These are phyloP conservation scores for Huso huso DNA, from an alignment of 2,797 vertebrate genomes.

Conservation along the genomic window DNA sequence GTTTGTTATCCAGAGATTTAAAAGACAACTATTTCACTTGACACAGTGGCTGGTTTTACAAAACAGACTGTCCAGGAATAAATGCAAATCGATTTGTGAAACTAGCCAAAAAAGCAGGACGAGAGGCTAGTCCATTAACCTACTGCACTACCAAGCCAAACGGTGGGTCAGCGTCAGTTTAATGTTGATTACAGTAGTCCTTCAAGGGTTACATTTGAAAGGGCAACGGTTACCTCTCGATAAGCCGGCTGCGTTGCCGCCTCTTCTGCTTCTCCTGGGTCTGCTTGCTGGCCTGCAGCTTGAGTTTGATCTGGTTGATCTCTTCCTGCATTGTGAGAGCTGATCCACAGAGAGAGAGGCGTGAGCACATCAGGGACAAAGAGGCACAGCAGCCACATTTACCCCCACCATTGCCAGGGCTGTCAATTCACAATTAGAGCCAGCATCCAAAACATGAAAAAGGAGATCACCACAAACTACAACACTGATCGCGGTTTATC, in stretches of 20 bases:
- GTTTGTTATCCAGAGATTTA: neutral
- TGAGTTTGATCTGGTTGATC: constrained; percentile 48
- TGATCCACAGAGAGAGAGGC: constrained; percentile 14
- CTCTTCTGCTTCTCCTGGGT: constrained; percentile 76
- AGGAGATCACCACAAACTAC: no score
- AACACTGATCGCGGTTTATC: no score
- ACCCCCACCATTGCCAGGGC: no score
- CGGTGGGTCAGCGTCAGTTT: neutral
- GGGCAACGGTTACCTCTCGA: constrained; percentile 68
- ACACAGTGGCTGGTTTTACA: neutral
- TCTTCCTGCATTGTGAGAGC: constrained; percentile 58
- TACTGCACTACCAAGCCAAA: neutral
- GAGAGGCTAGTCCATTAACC: neutral
- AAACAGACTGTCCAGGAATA: no score
- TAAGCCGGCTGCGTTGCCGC: constrained; percentile 69
- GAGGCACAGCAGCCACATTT: no score
- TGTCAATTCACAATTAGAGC: no score
- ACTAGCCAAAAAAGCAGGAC: no score
- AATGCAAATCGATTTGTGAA: no score
- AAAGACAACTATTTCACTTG: constrained; percentile 7
- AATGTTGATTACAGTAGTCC: neutral
- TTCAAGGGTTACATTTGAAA: no score
- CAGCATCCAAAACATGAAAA: no score
- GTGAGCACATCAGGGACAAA: no score
- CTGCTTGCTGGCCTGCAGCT: constrained; percentile 57